phyloP scores from a whole-genome alignment of 1,140 invertebrate species.

The Lepidurus apus region DNA sequence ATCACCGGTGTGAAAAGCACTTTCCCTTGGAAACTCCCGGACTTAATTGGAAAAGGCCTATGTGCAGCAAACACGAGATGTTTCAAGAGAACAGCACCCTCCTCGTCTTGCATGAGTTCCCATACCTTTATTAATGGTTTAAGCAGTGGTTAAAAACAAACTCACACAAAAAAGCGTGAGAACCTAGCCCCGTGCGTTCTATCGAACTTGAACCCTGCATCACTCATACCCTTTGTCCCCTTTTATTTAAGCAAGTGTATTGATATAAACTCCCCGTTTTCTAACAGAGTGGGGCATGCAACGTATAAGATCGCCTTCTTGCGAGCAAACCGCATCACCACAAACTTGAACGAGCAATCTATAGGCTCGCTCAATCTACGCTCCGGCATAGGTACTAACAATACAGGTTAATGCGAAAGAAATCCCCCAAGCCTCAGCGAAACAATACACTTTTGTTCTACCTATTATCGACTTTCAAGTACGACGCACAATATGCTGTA shows the following conservation, averaged over 20 bases:
- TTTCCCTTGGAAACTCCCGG: no score
- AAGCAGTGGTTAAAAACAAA: not conserved
- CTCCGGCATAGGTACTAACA: not conserved
- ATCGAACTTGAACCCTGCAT: not conserved
- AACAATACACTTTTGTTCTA: not conserved
- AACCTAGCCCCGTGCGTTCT: not conserved
- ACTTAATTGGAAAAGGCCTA: no score
- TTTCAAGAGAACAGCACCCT: no score
- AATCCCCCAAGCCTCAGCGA: not conserved
- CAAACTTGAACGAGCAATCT: slow-evolving; percentile 9
- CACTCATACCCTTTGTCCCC: not conserved
- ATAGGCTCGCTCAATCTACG: not conserved
- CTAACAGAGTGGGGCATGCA: not conserved
- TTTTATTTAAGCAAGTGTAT: not conserved
- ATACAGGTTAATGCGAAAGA: not conserved
- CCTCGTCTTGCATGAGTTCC: no score
- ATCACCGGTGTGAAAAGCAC: no score
- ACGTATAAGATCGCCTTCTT: not conserved
- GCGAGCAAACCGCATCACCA: not conserved
- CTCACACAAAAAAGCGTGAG: not conserved
- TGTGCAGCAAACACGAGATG: no score
- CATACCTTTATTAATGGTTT: not conserved
- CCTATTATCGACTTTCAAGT: not conserved
- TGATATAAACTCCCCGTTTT: not conserved
- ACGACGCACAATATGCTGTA: not conserved